Percentiles rank a stretch among this genome's conserved stretches.
phyloP scores from a whole-genome alignment of 2,797 vertebrate genomes.

The Pelobates cultripes region DNA sequence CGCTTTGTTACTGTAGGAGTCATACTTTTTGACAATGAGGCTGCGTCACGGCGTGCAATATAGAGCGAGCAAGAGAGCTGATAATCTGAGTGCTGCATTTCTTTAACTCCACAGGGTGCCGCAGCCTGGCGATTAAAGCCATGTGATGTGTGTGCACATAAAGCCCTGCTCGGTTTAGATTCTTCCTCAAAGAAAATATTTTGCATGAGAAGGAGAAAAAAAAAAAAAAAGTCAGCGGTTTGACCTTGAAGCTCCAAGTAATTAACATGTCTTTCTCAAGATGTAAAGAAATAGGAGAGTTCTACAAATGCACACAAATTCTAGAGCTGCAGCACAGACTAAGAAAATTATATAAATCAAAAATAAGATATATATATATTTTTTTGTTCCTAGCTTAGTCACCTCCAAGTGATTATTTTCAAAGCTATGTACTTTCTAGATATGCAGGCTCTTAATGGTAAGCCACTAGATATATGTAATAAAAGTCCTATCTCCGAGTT shows the following conservation, averaged over 20 bases:
- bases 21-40: neutral
- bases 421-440: no score
- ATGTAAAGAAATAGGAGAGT: neutral
- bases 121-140: neutral
- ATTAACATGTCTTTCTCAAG: conserved; percentile 17
- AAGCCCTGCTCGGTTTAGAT: neutral
- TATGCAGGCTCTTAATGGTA: no score
- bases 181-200: conserved; percentile 4
- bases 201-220: neutral
- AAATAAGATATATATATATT: neutral
- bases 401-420: neutral
- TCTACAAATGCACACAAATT: neutral
- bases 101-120: neutral
- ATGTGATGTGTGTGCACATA: neutral
- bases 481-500: no score
- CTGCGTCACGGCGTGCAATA: neutral
- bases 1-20: neutral
- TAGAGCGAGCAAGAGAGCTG: conserved; percentile 3
- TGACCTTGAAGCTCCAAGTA: conserved; percentile 17
- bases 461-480: no score
- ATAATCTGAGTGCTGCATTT: conserved; percentile 14
- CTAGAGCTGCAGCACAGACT: neutral
- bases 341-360: neutral
- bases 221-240: neutral
- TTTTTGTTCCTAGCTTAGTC: neutral